These are phyloP conservation scores for Ochotona curzoniae DNA, from an alignment of 2,113 vertebrate species.

Conservation along the genomic window DNA sequence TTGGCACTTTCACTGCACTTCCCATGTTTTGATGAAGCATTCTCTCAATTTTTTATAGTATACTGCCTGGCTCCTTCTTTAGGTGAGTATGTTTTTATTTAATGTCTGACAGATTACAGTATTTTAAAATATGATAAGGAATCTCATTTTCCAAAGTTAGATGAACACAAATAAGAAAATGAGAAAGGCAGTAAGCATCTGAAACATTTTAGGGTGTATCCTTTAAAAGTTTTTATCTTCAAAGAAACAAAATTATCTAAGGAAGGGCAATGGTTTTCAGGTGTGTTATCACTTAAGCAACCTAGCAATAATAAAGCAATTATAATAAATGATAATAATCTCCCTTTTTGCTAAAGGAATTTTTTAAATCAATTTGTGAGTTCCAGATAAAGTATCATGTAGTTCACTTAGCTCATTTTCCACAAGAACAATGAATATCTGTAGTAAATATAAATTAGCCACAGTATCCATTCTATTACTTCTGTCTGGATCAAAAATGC, in stretches of 20 bases:
- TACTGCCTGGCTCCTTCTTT: constrained; percentile 94
- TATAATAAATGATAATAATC: not conserved
- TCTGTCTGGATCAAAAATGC: constrained; percentile 7
- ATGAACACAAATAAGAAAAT: constrained; percentile 5
- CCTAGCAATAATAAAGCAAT: not conserved
- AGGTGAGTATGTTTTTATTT: constrained; percentile 88
- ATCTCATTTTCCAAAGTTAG: constrained; percentile 57
- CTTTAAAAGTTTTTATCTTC: constrained; percentile 43
- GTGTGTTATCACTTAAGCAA: not conserved
- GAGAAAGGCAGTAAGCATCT: constrained; percentile 10
- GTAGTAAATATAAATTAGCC: not conserved
- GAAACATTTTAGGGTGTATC: not conserved
- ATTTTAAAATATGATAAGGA: constrained; percentile 42
- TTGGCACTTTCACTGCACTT: constrained; percentile 94
- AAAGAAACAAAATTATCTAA: constrained; percentile 30
- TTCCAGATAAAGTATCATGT: constrained; percentile 41
- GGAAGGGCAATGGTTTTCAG: constrained; percentile 1
- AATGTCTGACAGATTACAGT: constrained; percentile 20
- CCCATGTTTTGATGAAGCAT: constrained; percentile 90
- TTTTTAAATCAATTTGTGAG: constrained; percentile 5
- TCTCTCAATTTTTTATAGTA: constrained; percentile 89
- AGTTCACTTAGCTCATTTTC: constrained; percentile 35
- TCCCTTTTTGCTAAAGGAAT: not conserved
- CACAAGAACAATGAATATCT: not conserved
- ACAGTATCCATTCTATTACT: not conserved